Percentiles rank a stretch among this genome's conserved stretches.
phyloP scores from a whole-genome alignment of 2,113 vertebrate genomes.

The Paratilapia polleni region DNA sequence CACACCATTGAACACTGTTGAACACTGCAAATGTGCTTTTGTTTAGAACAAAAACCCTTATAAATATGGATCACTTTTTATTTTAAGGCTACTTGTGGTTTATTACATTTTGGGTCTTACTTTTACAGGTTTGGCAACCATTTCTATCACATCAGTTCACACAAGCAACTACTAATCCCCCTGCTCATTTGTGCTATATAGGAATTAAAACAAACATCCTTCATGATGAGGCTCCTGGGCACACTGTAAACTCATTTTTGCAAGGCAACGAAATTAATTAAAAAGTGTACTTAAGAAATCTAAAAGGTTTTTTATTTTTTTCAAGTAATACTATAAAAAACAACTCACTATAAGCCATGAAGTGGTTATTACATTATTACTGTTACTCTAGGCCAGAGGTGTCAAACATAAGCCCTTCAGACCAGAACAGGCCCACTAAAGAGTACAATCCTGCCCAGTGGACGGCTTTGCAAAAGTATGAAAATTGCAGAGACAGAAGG shows the following conservation, averaged over 20 bases:
- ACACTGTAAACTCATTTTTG: not conserved
- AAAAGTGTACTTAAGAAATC: rapidly evolving
- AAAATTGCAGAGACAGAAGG: no score
- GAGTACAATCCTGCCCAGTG: no score
- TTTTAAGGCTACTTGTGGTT: not conserved
- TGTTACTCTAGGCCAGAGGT: not conserved
- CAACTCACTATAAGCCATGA: not conserved
- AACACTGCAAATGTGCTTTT: not conserved
- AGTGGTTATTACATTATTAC: not conserved
- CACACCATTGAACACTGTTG: no score
- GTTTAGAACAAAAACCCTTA: not conserved
- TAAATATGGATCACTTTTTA: not conserved
- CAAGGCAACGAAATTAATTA: not conserved
- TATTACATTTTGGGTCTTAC: not conserved
- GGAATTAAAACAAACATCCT: not conserved
- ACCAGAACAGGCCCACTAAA: no score
- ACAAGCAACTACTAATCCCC: not conserved
- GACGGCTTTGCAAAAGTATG: no score
- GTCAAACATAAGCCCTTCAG: no score
- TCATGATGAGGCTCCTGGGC: not conserved
- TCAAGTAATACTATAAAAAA: not conserved
- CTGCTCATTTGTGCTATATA: not conserved
- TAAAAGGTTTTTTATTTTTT: not conserved
- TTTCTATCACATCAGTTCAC: no score
- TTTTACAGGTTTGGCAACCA: not conserved